phyloP scores from a whole-genome alignment of 2,888 invertebrate genomes.

The Spilarctia lutea region DNA sequence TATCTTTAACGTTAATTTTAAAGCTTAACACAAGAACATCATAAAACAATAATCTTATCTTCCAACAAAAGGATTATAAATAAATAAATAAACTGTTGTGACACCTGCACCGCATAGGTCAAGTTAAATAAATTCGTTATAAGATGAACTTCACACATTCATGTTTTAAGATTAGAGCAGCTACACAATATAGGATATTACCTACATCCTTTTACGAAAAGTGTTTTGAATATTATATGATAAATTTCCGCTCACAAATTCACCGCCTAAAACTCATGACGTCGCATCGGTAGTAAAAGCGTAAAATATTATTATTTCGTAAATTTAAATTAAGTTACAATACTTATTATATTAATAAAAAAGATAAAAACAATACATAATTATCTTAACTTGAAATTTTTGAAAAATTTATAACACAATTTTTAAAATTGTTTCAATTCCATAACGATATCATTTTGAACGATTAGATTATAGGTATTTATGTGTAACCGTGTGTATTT shows the following conservation, averaged over 20 bases:
- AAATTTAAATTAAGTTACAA: neutral
- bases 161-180: neutral
- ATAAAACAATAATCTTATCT: neutral
- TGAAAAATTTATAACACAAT: neutral
- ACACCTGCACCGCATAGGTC: neutral
- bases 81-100: neutral
- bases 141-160: neutral
- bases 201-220: conserved; percentile 1
- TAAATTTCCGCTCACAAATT: neutral
- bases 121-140: neutral
- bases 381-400: neutral
- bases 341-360: neutral
- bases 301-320: neutral
- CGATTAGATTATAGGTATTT: neutral
- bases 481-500: no score
- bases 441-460: neutral
- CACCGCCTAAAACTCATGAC: neutral
- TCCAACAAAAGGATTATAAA: neutral
- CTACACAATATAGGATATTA: neutral
- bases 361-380: neutral
- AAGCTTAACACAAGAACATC: neutral
- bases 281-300: neutral
- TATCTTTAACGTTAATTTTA: neutral
- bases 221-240: conserved; percentile 1
- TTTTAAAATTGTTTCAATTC: neutral